Evolutionary conservation across 2,888 invertebrate genomes (phyloP).

Genomic region (Dysmachus trigonus): DNA sequence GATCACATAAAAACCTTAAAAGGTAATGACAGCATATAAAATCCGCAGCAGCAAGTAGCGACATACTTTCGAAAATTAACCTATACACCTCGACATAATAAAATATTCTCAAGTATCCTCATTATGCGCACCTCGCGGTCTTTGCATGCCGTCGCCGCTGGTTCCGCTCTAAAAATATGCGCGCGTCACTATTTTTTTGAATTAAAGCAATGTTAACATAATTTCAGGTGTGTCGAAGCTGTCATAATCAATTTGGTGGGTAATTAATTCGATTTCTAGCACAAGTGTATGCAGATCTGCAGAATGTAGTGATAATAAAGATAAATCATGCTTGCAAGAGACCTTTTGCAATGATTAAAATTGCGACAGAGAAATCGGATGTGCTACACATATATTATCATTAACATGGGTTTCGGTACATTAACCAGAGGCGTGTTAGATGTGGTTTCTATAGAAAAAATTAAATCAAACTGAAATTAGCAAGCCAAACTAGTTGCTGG

Average conservation of each 20-base stretch:
- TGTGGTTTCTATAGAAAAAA: background rate
- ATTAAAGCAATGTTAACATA: background rate
- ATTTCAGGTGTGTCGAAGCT: background rate
- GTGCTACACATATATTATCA: background rate
- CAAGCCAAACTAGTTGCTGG: slow-evolving; percentile 21
- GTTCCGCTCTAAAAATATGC: background rate
- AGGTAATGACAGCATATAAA: background rate
- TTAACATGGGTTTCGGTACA: background rate
- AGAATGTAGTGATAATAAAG: background rate
- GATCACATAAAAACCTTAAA: background rate
- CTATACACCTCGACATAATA: background rate
- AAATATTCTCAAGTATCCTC: background rate
- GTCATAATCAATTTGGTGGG: background rate
- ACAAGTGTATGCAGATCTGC: background rate
- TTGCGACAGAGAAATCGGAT: background rate
- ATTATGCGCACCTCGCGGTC: background rate
- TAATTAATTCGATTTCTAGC: background rate
- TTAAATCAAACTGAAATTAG: slow-evolving; percentile 7
- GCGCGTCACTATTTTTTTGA: background rate
- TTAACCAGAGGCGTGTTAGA: background rate
- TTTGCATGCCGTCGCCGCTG: background rate
- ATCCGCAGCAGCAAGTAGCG: background rate
- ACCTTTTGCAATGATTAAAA: background rate
- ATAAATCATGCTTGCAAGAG: background rate
- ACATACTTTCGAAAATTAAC: background rate